Percentiles rank a stretch among this genome's conserved stretches.
These are phyloP conservation scores for Chelidonichthys spinosus DNA, from an alignment of 2,797 vertebrate genomes.

Conservation along the genomic window DNA sequence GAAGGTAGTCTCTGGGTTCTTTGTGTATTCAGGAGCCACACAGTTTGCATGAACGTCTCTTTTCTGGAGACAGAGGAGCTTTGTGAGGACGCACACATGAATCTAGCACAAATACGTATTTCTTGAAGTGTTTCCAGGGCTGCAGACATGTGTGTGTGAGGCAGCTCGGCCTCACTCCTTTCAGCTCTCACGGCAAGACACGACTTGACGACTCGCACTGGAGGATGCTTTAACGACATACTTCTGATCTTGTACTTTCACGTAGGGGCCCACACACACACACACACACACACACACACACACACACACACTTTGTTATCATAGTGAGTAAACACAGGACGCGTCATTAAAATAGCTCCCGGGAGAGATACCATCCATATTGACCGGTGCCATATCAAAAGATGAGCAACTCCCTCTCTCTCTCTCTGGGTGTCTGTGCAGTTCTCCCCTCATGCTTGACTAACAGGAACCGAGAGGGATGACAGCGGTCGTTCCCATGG, in stretches of 20 bases:
- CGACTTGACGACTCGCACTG: slow-evolving; percentile 63
- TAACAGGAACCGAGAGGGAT: slow-evolving; percentile 51
- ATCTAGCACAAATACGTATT: slow-evolving; percentile 40
- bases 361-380: slow-evolving; percentile 12
- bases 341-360: slow-evolving; percentile 29
- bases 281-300: slow-evolving; percentile 14
- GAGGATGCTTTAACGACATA: slow-evolving; percentile 55
- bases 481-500: slow-evolving; percentile 76
- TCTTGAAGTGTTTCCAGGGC: slow-evolving; percentile 64
- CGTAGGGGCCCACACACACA: slow-evolving; percentile 28
- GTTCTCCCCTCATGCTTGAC: slow-evolving; percentile 55
- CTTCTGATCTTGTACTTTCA: slow-evolving; percentile 67
- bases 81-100: slow-evolving; percentile 47
- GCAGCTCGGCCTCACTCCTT: slow-evolving; percentile 46
- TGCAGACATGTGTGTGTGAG: slow-evolving; percentile 60
- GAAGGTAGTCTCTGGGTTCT: not conserved
- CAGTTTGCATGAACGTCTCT: slow-evolving; percentile 9
- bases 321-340: slow-evolving; percentile 18
- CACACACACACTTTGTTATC: slow-evolving; percentile 2
- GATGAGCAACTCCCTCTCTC: not conserved
- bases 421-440: slow-evolving; percentile 41
- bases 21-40: slow-evolving; percentile 14
- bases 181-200: slow-evolving; percentile 64
- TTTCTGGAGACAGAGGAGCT: slow-evolving; percentile 12
- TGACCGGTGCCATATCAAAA: not conserved